phyloP scores from a whole-genome alignment of 2,113 vertebrate genomes.

The Tursiops truncatus region DNA sequence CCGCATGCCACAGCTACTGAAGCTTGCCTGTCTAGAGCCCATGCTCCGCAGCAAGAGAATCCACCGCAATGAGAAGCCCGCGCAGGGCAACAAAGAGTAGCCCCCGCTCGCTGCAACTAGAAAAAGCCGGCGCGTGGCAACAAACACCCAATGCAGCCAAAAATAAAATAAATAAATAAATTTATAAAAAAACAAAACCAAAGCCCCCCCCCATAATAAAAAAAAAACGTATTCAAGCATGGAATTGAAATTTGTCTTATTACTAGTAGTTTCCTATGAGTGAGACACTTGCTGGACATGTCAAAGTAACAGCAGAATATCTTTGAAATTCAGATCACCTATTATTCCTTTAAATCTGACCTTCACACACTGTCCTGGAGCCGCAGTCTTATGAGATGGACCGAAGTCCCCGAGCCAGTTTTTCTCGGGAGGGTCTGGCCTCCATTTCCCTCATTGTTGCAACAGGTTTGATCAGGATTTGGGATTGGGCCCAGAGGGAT shows the following conservation, averaged over 20 bases:
- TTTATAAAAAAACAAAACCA: too few relatives aligned
- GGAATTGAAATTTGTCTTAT: constrained; percentile 56
- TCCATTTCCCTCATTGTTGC: rapidly evolving
- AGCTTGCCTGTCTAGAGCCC: too few relatives aligned
- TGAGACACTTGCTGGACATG: constrained; percentile 10
- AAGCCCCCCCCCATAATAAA: too few relatives aligned
- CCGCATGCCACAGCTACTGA: too few relatives aligned
- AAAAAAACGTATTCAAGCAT: neutral
- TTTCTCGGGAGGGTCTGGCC: neutral
- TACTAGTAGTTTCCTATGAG: constrained; percentile 9
- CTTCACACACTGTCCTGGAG: neutral
- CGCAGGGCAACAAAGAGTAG: too few relatives aligned
- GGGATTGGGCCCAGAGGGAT: too few relatives aligned
- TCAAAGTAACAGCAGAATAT: neutral
- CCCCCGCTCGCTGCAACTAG: too few relatives aligned
- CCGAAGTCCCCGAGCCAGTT: neutral
- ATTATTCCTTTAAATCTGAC: neutral
- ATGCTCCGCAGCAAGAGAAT: too few relatives aligned
- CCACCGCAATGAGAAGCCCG: too few relatives aligned
- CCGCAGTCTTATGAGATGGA: neutral
- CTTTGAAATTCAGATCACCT: neutral
- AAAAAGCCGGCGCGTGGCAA: too few relatives aligned
- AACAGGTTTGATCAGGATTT: neutral
- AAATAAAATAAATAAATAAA: too few relatives aligned
- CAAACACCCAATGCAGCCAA: too few relatives aligned